phyloP scores from a whole-genome alignment of 37 sponge, comb jelly and placozoan species.

The Ianthella basta region DNA sequence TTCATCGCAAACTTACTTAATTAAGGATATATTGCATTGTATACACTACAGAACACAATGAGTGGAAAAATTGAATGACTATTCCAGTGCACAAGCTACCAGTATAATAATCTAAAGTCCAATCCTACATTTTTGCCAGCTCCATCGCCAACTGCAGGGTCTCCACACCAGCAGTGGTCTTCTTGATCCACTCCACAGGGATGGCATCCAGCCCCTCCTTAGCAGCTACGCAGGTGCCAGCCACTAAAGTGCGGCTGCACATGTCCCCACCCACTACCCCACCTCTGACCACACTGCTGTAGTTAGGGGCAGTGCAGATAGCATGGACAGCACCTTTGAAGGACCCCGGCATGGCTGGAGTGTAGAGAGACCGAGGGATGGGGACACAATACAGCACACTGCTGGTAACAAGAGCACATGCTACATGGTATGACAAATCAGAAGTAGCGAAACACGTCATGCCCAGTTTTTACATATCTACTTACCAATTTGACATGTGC shows the following conservation, averaged over 20 bases:
- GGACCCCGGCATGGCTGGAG: constrained; percentile 51
- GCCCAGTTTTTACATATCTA: background rate
- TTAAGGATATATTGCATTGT: no score
- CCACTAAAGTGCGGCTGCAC: constrained; percentile 54
- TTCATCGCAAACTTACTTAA: no score
- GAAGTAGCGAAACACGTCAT: no score
- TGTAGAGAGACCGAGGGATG: background rate
- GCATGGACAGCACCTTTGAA: constrained; percentile 59
- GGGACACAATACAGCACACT: background rate
- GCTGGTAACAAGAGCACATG: background rate
- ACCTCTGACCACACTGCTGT: constrained; percentile 23
- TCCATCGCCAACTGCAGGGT: constrained; percentile 15
- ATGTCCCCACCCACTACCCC: constrained; percentile 67
- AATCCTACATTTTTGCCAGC: constrained; percentile 2
- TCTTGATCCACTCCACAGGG: constrained; percentile 61
- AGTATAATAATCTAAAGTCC: no score
- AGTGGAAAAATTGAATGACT: no score
- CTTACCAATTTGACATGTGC: no score
- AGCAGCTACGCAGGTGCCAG: constrained; percentile 49
- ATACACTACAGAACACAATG: no score
- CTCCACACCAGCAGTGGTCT: constrained; percentile 26
- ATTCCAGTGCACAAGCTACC: no score
- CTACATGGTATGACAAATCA: background rate
- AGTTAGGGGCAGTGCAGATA: constrained; percentile 26
- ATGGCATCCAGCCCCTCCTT: constrained; percentile 53